Base-by-base conservation (phyloP, 64 coral and sea anemone species). In the Dendrophyllia cribrosa region DNA sequence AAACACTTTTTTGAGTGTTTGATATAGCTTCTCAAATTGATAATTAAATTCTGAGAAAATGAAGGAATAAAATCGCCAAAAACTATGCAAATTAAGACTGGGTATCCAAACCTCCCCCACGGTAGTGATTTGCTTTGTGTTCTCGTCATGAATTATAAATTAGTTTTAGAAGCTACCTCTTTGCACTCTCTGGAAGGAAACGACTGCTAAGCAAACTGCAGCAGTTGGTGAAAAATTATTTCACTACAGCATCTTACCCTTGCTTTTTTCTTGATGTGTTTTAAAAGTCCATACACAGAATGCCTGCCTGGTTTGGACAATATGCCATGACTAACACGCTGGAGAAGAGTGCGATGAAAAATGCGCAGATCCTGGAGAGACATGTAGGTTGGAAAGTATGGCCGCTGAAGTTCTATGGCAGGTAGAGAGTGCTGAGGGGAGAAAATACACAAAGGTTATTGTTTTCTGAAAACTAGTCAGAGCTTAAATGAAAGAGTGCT, bases 241-340 rank as follows among this genome's bases (percentile, higher is more conserved):
- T 45, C 7, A 10, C 3, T 17, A 20, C 34, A 13, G 53, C 14
- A 7, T 45, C 91, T 50, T 88, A 98, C 96, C 91, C 87, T 95
- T 3, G 93, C 91, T 75, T 98, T 98, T 73, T 98, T 98, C 90
- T 98, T 98, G 82, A 98, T 96, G 53, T 96, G 82, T 89, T 96
- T 98, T 26, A 95, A 69, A 16, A 98, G 93, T 0, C 96, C 96
- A 90, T 95, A 90, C 21, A 98, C 96, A 83, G 52, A 26, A 88
- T 98, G 96, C 59, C 93, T 82, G 8, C 96, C 96, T 53, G 96
- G 96, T 59, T 93, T 95, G 48, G 93, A 79, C 4, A 96, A 17
- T 21, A 81, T 59, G 14, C 94, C 96, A 93, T 90, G 83, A 19
- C 47, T 87, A 70, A 87, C 68, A 43, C 89, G 73, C 13, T 93